These are phyloP conservation scores for Petrophora chlorosata DNA, from an alignment of 2,888 invertebrate species.

Conservation along the genomic window DNA sequence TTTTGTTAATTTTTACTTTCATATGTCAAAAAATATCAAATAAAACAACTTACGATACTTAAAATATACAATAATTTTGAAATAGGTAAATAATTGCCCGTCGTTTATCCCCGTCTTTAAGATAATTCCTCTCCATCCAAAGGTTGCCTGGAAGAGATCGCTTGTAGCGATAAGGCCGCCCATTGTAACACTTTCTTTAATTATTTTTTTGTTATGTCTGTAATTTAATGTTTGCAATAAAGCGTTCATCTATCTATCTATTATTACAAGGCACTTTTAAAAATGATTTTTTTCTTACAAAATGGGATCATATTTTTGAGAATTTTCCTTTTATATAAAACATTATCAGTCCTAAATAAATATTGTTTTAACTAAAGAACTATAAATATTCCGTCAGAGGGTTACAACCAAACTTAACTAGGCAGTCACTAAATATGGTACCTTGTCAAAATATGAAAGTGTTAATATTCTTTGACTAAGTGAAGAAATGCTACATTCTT, in stretches of 20 bases:
- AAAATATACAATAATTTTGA: conserved; percentile 12
- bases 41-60: conserved; percentile 12
- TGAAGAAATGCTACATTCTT: conserved; percentile 16
- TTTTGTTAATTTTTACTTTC: neutral
- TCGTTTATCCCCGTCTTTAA: too few species aligned
- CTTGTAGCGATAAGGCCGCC: too few species aligned
- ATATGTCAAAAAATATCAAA: neutral
- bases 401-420: conserved; percentile 39
- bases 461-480: conserved; percentile 20
- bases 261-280: too few species aligned
- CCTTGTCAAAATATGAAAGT: conserved; percentile 16
- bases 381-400: conserved; percentile 18
- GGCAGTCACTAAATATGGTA: conserved; percentile 3
- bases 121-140: too few species aligned
- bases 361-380: conserved; percentile 9
- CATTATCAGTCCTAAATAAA: conserved; percentile 33
- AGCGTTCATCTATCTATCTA: too few species aligned
- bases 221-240: too few species aligned
- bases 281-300: neutral
- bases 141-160: too few species aligned
- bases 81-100: conserved; percentile 16
- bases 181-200: too few species aligned
- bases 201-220: too few species aligned
- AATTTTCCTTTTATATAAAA: conserved; percentile 30
- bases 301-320: conserved; percentile 11